These are phyloP conservation scores for Penaeus monodon DNA, from an alignment of 2,888 invertebrate genomes.

Conservation along the genomic window DNA sequence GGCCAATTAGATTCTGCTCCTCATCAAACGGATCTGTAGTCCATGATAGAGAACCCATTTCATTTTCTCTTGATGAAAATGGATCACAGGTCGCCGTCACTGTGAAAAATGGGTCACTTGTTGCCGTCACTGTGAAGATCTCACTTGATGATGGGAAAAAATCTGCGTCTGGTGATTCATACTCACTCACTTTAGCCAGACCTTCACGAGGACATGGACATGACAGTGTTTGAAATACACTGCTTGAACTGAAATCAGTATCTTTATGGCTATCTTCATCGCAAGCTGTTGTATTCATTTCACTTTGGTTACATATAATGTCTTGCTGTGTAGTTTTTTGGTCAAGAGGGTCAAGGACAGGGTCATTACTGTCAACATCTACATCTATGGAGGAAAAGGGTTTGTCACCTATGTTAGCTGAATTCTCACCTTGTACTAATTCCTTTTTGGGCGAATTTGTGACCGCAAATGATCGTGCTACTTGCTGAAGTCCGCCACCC, in stretches of 20 bases:
- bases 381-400: conserved; percentile 27
- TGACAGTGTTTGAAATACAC: no score
- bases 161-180: background rate
- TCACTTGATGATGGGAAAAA: conserved; percentile 33
- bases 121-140: conserved; percentile 47
- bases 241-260: no score
- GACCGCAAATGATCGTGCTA: conserved; percentile 32
- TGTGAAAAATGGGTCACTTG: conserved; percentile 33
- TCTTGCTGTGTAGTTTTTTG: no score
- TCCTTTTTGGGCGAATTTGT: conserved; percentile 11
- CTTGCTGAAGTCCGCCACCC: conserved; percentile 46
- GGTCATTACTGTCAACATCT: conserved; percentile 30
- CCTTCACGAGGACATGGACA: background rate
- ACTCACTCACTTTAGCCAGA: background rate
- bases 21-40: background rate
- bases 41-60: background rate
- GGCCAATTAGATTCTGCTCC: background rate
- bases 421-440: conserved; percentile 40
- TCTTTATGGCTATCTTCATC: no score
- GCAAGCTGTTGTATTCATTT: no score
- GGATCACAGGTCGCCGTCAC: background rate
- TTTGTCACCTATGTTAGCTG: conserved; percentile 4
- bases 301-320: no score
- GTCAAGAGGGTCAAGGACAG: conserved; percentile 29
- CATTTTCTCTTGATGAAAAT: background rate